These are phyloP conservation scores for Radopholus similis DNA, from an alignment of 1,140 invertebrate genomes.

Conservation along the genomic window DNA sequence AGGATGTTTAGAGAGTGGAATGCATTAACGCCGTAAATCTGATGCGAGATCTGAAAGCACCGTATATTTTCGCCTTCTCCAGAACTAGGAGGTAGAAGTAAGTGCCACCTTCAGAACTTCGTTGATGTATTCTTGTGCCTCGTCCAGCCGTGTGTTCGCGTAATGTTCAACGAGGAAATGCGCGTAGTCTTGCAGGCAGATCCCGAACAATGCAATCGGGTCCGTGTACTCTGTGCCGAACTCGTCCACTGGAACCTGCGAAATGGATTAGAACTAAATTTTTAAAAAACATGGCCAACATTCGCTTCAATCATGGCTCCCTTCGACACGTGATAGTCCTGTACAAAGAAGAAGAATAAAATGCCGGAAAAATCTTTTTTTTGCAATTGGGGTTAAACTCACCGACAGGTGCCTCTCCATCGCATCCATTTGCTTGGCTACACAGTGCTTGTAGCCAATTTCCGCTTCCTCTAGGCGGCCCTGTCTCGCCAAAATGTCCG, in stretches of 20 bases:
- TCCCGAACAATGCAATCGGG: constrained; percentile 57
- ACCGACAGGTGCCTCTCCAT: constrained; percentile 43
- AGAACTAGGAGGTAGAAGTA: too few species aligned
- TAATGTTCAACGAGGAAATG: constrained; percentile 52
- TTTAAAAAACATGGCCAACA: constrained; percentile 17
- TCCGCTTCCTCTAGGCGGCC: constrained; percentile 53
- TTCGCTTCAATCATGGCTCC: constrained; percentile 31
- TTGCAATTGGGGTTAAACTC: too few species aligned
- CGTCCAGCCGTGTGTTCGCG: constrained; percentile 41
- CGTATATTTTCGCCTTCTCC: too few species aligned
- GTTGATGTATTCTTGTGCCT: constrained; percentile 57
- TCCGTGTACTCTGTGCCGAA: constrained; percentile 50
- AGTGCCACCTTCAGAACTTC: constrained; percentile 52
- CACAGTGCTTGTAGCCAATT: constrained; percentile 54
- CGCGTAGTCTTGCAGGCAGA: constrained; percentile 51
- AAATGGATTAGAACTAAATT: neutral
- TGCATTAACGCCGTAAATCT: constrained; percentile 50
- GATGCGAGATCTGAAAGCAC: constrained; percentile 56
- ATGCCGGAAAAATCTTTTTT: too few species aligned
- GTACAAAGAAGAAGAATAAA: too few species aligned
- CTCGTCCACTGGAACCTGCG: constrained; percentile 34
- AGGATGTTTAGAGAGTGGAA: constrained; percentile 48
- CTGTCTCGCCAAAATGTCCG: constrained; percentile 52
- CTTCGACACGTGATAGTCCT: constrained; percentile 48
- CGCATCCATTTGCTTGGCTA: constrained; percentile 50